Base-by-base conservation (phyloP, 2,888 invertebrate genomes). In the Melanotus villosus region DNA sequence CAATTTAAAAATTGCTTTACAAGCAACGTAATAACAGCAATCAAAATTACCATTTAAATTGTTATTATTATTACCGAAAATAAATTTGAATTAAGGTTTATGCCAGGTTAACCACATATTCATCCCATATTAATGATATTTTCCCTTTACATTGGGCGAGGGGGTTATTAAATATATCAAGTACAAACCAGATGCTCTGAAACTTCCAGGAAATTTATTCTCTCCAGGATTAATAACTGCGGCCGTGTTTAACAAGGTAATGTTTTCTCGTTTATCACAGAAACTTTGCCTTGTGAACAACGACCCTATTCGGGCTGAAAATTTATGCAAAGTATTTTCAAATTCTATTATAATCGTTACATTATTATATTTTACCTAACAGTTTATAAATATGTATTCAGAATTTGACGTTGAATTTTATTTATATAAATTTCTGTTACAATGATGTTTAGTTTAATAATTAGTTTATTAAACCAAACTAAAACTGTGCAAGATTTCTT, bases 241-340 rank as follows among this genome's bases (percentile, higher is more conserved):
- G 47, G 47, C 23, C 47, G 23, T 23, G 47, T 47, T 47, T 47
- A 47, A 47, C 47, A 47, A 47, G 47, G 47, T 47, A 47, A 47
- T 47, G 47, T 47, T 47, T 47, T 47, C 23, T 26, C 47, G 12
- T 47, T 47, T 47, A 47, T 47, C 47, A 47, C 9, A 47, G 23
- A 2, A 47, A 47, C 47, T 47, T 47, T 47, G 23, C 12, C 47
- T 12, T 47, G n/a, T n/a, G 9, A 10, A 21, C 12, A 12, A 4
- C 47, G 23, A 26, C 47, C 47, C 23, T 12, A 2, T 47, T 26
- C 21, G 12, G 19, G 12, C 47, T 23, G 47, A 47, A 47, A 23
- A 47, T 47, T 47, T n/a, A 43, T 43, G 18, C n/a, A 43, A 19
- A 43, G 1, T 43, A 3, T 1, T 10, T 19, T 43, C 18, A 34